Evolutionary conservation across 2,888 invertebrate species (phyloP), one percentile per base, ranked within the genome.

Genomic region (Saturnia pavonia): DNA sequence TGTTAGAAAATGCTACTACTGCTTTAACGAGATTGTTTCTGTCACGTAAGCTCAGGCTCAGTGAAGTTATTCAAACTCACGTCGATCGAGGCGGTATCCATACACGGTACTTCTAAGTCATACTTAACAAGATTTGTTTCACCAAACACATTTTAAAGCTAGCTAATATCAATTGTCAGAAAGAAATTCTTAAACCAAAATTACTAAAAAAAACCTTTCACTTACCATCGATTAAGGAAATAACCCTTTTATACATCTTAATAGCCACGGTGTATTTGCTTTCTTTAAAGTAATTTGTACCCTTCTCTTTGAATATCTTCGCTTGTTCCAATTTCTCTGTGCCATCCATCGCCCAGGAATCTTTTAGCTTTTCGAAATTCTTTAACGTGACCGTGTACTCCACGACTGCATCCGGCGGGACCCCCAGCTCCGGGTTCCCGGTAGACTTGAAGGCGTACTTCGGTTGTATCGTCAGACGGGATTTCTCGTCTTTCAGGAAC

Each of bases 261-360:
- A 96, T 94, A 0, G 99, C 99, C 77, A 98, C 81, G 70, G 93
- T 89, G 79, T 95, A 96, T 86, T 98, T 98, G 72, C 95, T 96
- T 0, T 94, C 95, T 88, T 98, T 98, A 83, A 98, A 98, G 86
- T 97, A 99, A 68, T 95, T 95, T 0, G 98, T 99, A 67, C 99
- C 99, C 84, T 97, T 98, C 74, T 97, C 97, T 90, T 99, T 99
- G 75, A 96, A 96, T 19, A 97, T 91, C 85, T 96, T 96, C 0
- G 97, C 96, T 83, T 97, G 97, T 72, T 96, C 96, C 9, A 99
- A 78, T 85, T 97, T 97, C 87, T 99, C 97, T 0, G 94, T 88
- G 0, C 95, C 94, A 73, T 97, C 96, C 94, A 99, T 94, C 65
- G 97, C 95, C 98, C 99, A 99, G 0, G 80, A 88, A 77, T 97